Evolutionary conservation across 2,113 vertebrate genomes (phyloP), one percentile per base, ranked within the genome.

Genomic region (Morone chrysops): DNA sequence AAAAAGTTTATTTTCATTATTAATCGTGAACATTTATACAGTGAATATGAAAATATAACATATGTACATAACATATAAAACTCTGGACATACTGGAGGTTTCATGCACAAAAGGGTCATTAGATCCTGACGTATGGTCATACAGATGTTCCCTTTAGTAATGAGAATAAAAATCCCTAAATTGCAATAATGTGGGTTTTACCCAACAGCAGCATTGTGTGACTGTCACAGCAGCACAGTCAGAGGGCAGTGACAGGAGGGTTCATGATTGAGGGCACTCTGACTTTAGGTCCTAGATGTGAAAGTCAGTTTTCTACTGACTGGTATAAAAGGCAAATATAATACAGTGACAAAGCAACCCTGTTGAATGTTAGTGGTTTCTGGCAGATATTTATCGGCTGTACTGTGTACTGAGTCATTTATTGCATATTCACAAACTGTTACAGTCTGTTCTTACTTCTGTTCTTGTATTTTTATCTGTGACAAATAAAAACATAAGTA

Each of bases 401-500:
- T 13, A 9, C 9, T 43, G 16, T 57, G n/a, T 56, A 25, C 56
- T 63, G 40, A 83, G 50, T 54, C 22, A 1, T 57, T 38, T 59
- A 47, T 54, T 20, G n/a, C 31, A 61, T 66, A 25, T 56, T 48
- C 8, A 67, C 25, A 51, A 25, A 13, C 17, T 78, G 56, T 65
- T 20, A 38, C 57, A 17, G 51, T 70, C 20, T 78, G 73, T 74
- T 75, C 20, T 63, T 48, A 31, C 31, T 31, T 31, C 31, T 31
- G 31, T 31, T 40, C 14, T 50, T 71, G 71, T 84, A 61, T 65
- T 57, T 81, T 57, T 18, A 61, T 65, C 20, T 8, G 38, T 48
- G 7, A 57, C 17, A 45, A 81, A 81, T 83, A 83, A 83, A 82
- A 73, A 54, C n/a, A 76, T 60, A 20, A 75, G 31, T 6, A 17